These are phyloP conservation scores for Adoxophyes honmai DNA, from an alignment of 1,140 invertebrate species.

Conservation along the genomic window DNA sequence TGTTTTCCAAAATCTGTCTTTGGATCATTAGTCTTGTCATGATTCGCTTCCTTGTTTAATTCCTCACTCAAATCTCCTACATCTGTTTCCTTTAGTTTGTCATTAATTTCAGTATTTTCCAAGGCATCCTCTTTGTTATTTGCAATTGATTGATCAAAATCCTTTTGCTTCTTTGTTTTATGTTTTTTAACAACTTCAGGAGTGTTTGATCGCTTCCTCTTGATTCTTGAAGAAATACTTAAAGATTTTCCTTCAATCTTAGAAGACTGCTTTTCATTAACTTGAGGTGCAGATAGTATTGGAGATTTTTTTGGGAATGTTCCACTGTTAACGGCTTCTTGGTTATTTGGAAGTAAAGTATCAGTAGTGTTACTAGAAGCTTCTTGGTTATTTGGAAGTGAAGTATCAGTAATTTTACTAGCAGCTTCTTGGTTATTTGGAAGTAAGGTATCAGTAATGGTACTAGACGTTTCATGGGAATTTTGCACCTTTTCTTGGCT, in stretches of 20 bases:
- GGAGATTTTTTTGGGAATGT: neutral
- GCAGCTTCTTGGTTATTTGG: constrained; percentile 68
- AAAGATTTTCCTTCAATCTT: no score
- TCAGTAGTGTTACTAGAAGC: constrained; percentile 21
- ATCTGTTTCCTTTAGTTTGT: constrained; percentile 18
- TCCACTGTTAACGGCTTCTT: constrained; percentile 44
- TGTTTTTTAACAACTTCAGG: constrained; percentile 14
- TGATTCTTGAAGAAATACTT: no score
- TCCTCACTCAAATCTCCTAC: neutral
- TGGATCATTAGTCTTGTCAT: no score
- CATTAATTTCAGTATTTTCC: constrained; percentile 16
- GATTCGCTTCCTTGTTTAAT: no score
- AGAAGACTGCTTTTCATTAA: neutral
- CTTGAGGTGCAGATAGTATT: neutral
- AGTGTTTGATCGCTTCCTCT: constrained; percentile 12
- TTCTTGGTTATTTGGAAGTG: constrained; percentile 1
- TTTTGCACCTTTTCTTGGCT: neutral
- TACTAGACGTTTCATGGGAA: neutral
- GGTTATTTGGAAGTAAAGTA: constrained; percentile 56
- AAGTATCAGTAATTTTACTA: no score
- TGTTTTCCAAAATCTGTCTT: no score
- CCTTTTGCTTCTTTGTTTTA: constrained; percentile 20
- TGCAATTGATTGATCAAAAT: no score
- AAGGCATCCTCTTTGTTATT: constrained; percentile 33
- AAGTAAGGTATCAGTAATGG: constrained; percentile 36